These are phyloP conservation scores for Morpho achilles DNA, from an alignment of 2,888 invertebrate genomes.

Conservation along the genomic window DNA sequence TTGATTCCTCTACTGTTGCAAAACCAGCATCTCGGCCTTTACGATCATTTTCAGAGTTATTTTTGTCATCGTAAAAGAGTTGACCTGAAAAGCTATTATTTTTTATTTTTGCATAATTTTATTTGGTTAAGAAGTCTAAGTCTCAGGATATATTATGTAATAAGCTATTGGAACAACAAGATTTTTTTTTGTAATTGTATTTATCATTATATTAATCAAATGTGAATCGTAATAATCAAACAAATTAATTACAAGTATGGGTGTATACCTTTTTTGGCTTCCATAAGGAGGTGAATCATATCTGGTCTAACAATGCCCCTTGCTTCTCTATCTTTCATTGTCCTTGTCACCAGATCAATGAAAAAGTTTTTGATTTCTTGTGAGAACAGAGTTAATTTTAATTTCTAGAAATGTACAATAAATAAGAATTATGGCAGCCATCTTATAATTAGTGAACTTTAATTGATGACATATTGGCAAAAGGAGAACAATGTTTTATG, in stretches of 20 bases:
- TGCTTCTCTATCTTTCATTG: constrained; percentile 53
- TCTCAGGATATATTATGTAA: too few relatives aligned
- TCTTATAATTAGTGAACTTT: not conserved
- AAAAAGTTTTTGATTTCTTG: constrained; percentile 42
- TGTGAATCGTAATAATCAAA: too few relatives aligned
- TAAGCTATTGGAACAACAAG: too few relatives aligned
- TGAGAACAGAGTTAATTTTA: constrained; percentile 34
- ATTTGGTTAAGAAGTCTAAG: too few relatives aligned
- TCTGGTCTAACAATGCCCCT: constrained; percentile 31
- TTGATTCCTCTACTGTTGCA: constrained; percentile 37
- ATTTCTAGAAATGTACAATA: constrained; percentile 28
- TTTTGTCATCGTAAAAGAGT: constrained; percentile 10
- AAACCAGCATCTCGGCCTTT: constrained; percentile 11
- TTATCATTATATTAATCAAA: not conserved
- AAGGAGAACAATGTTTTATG: too few relatives aligned
- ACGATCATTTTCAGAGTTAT: not conserved
- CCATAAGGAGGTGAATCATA: too few relatives aligned
- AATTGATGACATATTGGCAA: not conserved
- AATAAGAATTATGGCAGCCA: constrained; percentile 8
- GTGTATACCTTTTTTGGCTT: too few relatives aligned
- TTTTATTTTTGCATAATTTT: too few relatives aligned
- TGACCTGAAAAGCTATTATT: constrained; percentile 1
- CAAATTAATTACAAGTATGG: constrained; percentile 11
- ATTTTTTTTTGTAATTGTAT: not conserved
- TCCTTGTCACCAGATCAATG: constrained; percentile 47